Conservation (phyloP, 1,140 invertebrate genomes). For the Halyomorpha halys region DNA sequence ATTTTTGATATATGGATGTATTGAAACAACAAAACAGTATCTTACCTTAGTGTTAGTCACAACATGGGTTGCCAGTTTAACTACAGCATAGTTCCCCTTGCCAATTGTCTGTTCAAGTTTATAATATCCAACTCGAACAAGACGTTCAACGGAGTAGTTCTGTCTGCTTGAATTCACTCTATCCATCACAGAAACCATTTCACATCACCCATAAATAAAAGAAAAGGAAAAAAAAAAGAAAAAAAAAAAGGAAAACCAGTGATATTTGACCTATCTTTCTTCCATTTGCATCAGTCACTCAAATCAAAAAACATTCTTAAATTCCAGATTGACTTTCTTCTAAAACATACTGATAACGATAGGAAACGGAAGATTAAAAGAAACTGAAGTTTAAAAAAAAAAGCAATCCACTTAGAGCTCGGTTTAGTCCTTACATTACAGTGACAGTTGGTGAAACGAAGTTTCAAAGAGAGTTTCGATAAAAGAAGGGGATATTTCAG, state of each 20-base stretch:
- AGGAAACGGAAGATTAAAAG: too few species aligned
- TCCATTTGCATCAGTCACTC: constrained; percentile 21
- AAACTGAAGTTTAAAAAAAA: too few species aligned
- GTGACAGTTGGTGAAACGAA: too few species aligned
- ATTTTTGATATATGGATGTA: neutral
- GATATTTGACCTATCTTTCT: constrained; percentile 23
- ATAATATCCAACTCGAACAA: constrained; percentile 91
- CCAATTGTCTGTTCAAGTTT: constrained; percentile 93
- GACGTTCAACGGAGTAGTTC: constrained; percentile 51
- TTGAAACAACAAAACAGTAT: constrained; percentile 15
- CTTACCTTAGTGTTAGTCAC: constrained; percentile 96
- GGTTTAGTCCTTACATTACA: too few species aligned
- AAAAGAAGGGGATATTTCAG: too few species aligned
- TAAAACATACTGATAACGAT: too few species aligned
- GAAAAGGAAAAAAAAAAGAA: constrained; percentile 3
- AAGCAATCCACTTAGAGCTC: too few species aligned
- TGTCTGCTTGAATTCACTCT: constrained; percentile 33
- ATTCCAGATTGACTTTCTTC: too few species aligned
- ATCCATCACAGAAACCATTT: constrained; percentile 29
- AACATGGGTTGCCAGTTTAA: constrained; percentile 93
- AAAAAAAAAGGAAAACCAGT: too few species aligned
- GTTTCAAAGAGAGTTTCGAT: too few species aligned
- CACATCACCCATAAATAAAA: constrained; percentile 18
- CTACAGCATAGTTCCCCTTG: constrained; percentile 97
- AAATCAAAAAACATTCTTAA: too few species aligned